These are phyloP conservation scores for Aleiodes testaceus DNA, from an alignment of 2,888 invertebrate genomes.

Conservation along the genomic window DNA sequence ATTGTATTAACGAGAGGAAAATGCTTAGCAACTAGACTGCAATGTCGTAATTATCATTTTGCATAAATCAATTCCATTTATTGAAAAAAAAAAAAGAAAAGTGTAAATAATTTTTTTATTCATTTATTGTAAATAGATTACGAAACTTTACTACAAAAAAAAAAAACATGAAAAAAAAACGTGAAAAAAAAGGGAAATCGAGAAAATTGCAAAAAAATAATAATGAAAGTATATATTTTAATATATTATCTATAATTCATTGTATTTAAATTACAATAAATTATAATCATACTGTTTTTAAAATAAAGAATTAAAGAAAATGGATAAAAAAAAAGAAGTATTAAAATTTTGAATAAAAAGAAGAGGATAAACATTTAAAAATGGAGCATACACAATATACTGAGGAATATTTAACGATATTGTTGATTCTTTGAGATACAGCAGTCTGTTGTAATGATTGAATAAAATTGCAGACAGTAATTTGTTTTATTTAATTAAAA, in stretches of 20 bases:
- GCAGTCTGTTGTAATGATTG: conserved; percentile 70
- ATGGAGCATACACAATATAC: conserved; percentile 69
- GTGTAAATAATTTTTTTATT: no score
- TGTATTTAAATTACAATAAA: conserved; percentile 59
- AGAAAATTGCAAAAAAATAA: conserved; percentile 60
- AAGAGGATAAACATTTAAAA: conserved; percentile 56
- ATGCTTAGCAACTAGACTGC: conserved; percentile 1
- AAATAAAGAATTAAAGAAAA: conserved; percentile 42
- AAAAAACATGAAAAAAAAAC: conserved; percentile 40
- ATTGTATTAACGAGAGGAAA: no score
- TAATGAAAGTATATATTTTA: conserved; percentile 72
- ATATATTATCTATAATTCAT: conserved; percentile 71
- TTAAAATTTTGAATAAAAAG: conserved; percentile 61
- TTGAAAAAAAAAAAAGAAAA: not conserved
- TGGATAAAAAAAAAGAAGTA: conserved; percentile 41
- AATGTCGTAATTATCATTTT: not conserved
- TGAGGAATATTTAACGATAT: conserved; percentile 70
- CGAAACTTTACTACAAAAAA: conserved; percentile 43
- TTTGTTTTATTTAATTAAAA: not conserved
- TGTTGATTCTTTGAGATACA: conserved; percentile 69
- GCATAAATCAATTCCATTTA: conserved; percentile 1
- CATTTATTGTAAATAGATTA: no score
- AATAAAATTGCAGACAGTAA: conserved; percentile 63
- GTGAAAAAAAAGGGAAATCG: conserved; percentile 30
- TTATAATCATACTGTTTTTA: conserved; percentile 70